A percentile compares a stretch with the other conserved stretches of the same genome.
Conservation (phyloP, 2,797 vertebrate genomes). For the Ciconia nigra region DNA sequence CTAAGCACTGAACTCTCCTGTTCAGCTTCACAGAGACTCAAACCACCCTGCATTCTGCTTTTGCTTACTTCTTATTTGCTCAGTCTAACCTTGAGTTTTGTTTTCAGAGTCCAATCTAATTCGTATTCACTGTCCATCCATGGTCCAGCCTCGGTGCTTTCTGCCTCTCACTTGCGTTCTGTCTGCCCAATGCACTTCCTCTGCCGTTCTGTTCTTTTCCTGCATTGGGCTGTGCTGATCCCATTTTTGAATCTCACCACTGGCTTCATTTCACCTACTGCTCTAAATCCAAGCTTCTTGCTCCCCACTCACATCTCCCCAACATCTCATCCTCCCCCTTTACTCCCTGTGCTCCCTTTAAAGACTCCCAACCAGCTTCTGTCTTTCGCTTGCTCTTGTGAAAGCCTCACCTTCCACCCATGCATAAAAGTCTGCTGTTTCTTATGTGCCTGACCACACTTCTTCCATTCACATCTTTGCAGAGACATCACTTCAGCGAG, state of each 20-base stretch:
- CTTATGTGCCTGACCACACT: background rate
- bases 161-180: background rate
- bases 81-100: background rate
- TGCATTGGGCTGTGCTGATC: background rate
- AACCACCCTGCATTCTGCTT: background rate
- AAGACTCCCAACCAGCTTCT: background rate
- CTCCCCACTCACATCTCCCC: background rate
- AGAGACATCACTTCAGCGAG: background rate
- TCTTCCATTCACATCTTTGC: background rate
- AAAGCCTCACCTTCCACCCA: background rate
- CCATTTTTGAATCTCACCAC: background rate
- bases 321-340: background rate
- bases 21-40: background rate
- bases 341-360: background rate
- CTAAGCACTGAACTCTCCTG: background rate
- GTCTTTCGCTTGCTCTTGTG: background rate
- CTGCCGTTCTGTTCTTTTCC: background rate
- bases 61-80: background rate
- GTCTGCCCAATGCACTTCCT: background rate
- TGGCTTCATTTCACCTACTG: background rate
- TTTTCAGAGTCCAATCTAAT: background rate
- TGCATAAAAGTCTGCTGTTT: background rate
- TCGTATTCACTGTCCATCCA: fast-evolving
- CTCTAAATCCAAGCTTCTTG: background rate
- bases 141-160: background rate